Percentiles rank a stretch among this genome's conserved stretches.
phyloP scores from a whole-genome alignment of 2,888 invertebrate genomes.

The Xestoiulus laeticollis region DNA sequence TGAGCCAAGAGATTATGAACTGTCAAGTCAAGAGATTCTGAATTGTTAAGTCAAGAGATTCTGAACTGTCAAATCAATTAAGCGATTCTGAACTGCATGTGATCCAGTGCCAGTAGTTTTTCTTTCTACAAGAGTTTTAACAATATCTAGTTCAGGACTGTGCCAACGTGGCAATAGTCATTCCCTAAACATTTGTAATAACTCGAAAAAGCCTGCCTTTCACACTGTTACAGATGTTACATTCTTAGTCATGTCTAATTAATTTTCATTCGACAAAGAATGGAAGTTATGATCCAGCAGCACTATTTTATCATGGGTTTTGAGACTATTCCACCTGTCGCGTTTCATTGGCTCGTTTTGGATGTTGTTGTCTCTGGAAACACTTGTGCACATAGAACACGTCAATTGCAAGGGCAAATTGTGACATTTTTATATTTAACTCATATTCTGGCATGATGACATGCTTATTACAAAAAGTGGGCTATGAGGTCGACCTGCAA shows the following conservation, averaged over 20 bases:
- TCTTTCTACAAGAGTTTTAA: too few relatives aligned
- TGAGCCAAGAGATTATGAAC: too few relatives aligned
- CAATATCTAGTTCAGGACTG: too few relatives aligned
- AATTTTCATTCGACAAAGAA: background rate
- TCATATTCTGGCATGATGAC: background rate
- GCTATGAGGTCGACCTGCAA: conserved; percentile 23
- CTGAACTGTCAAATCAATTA: too few relatives aligned
- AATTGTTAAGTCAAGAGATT: too few relatives aligned
- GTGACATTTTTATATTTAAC: background rate
- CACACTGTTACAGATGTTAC: background rate
- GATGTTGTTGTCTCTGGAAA: background rate
- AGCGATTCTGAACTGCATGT: too few relatives aligned
- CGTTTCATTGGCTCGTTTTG: background rate
- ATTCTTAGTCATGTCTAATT: background rate
- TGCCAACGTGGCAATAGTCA: too few relatives aligned
- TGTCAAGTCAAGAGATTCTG: too few relatives aligned
- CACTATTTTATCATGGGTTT: background rate
- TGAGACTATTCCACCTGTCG: background rate
- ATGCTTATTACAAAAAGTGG: background rate
- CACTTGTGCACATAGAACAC: conserved; percentile 27
- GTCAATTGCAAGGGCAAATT: conserved; percentile 1
- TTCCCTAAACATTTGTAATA: too few relatives aligned
- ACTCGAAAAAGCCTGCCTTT: background rate
- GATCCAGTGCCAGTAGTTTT: too few relatives aligned
- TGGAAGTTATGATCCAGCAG: background rate